phyloP scores from a whole-genome alignment of 2,888 invertebrate species.

The Thymelicus sylvestris region DNA sequence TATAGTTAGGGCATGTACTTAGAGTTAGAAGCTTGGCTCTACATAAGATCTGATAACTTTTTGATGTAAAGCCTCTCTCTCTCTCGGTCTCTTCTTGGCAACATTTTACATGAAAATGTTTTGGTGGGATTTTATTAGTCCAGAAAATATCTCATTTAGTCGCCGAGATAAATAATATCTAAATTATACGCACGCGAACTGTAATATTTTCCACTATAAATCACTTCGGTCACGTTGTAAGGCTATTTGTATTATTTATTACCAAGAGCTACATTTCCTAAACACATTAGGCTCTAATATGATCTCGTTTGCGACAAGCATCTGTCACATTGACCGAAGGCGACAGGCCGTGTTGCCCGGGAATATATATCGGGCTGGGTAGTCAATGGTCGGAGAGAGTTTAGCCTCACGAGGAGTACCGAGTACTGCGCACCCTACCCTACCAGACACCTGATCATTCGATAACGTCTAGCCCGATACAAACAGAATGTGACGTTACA shows the following conservation, averaged over 20 bases:
- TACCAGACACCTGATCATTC: conserved; percentile 51
- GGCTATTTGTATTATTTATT: conserved; percentile 27
- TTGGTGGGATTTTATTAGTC: not conserved
- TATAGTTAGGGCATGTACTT: too few species aligned
- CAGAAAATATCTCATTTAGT: conserved; percentile 6
- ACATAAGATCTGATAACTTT: too few species aligned
- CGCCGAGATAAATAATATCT: conserved; percentile 2
- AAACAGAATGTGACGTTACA: conserved; percentile 58
- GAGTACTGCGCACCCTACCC: conserved; percentile 27
- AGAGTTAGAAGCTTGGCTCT: too few species aligned
- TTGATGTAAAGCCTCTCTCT: too few species aligned
- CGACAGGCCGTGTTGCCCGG: conserved; percentile 55
- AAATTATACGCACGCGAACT: conserved; percentile 7
- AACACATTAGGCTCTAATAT: conserved; percentile 68
- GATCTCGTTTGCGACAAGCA: conserved; percentile 57
- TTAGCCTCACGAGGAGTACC: conserved; percentile 53
- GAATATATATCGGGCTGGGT: conserved; percentile 67
- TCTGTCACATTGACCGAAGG: conserved; percentile 52
- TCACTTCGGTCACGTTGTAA: conserved; percentile 20
- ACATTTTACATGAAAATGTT: too few species aligned
- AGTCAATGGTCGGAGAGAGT: conserved; percentile 66
- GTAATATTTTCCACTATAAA: conserved; percentile 31
- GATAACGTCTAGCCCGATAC: conserved; percentile 63
- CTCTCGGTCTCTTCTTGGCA: too few species aligned
- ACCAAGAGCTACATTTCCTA: conserved; percentile 56